These are phyloP conservation scores for Montipora foliosa DNA, from an alignment of 64 coral and sea anemone species.

Conservation along the genomic window DNA sequence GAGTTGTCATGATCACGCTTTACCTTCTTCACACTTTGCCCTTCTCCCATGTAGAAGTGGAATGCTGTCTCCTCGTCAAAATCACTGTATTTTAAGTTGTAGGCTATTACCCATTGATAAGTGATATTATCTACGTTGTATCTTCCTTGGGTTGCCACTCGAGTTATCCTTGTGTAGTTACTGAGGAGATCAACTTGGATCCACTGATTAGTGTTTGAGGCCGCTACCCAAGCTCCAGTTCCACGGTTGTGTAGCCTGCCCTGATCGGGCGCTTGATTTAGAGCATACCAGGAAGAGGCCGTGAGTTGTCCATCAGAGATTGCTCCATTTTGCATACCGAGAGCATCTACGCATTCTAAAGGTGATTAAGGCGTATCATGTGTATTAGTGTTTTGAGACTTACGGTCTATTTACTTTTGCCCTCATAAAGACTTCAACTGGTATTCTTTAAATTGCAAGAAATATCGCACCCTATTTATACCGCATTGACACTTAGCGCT, in stretches of 20 bases:
- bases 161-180: conserved; percentile 20
- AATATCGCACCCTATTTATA: too few relatives aligned
- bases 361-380: not conserved
- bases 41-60: not conserved
- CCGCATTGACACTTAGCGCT: too few relatives aligned
- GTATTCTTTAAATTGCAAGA: too few relatives aligned
- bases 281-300: conserved; percentile 18
- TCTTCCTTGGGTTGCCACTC: conserved; percentile 59
- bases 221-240: conserved; percentile 34
- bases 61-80: not conserved
- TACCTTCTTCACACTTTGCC: not conserved
- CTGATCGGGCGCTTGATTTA: conserved; percentile 7
- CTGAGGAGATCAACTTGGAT: conserved; percentile 39
- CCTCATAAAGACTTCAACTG: too few relatives aligned
- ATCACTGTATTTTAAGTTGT: conserved; percentile 13
- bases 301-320: conserved; percentile 57
- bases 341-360: conserved; percentile 7
- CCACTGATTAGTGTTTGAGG: conserved; percentile 23
- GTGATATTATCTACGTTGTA: not conserved
- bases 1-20: not conserved
- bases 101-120: conserved; percentile 33
- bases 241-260: conserved; percentile 49
- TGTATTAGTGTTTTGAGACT: not conserved
- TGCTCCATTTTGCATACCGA: conserved; percentile 41
- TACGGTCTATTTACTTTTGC: too few relatives aligned